A percentile compares a stretch with the other conserved stretches of the same genome.
Evolutionary conservation across 2,113 vertebrate genomes (phyloP).

Genomic region (Sclerurus mexicanus): DNA sequence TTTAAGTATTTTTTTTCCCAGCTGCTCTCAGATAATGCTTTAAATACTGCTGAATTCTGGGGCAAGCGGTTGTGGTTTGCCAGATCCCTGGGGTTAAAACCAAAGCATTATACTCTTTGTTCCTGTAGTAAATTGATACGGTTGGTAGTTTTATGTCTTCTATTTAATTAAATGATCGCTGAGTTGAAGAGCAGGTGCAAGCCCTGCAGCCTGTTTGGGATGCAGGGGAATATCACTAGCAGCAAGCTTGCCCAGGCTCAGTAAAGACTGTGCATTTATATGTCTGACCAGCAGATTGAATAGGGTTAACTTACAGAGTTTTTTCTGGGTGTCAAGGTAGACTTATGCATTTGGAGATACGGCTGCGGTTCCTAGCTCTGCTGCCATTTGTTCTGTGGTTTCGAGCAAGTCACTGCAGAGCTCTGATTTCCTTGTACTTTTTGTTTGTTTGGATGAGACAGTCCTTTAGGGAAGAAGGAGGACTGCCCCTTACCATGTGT

Average conservation of each 20-base stretch:
- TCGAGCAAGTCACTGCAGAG: not conserved
- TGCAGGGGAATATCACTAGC: not conserved
- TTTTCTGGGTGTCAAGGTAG: not conserved
- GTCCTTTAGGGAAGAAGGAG: not conserved
- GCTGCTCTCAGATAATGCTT: not conserved
- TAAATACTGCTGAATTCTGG: constrained; percentile 15
- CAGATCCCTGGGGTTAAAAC: constrained; percentile 12
- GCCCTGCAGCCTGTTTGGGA: not conserved
- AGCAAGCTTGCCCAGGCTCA: not conserved
- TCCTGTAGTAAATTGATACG: constrained; percentile 25
- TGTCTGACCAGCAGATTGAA: not conserved
- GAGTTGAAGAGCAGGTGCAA: not conserved
- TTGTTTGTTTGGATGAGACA: not conserved
- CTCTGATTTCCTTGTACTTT: not conserved
- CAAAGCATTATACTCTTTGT: not conserved
- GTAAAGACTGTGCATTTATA: not conserved
- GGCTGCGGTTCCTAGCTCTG: not conserved
- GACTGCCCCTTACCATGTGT: not conserved
- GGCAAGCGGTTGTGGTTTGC: not conserved
- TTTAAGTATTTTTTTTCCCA: not conserved
- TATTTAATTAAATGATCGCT: constrained; percentile 19
- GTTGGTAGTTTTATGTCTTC: constrained; percentile 26
- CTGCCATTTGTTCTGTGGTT: not conserved
- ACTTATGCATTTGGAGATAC: not conserved
- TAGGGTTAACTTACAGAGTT: not conserved